phyloP scores from a whole-genome alignment of 2,113 vertebrate genomes.

The Eolophus roseicapilla region DNA sequence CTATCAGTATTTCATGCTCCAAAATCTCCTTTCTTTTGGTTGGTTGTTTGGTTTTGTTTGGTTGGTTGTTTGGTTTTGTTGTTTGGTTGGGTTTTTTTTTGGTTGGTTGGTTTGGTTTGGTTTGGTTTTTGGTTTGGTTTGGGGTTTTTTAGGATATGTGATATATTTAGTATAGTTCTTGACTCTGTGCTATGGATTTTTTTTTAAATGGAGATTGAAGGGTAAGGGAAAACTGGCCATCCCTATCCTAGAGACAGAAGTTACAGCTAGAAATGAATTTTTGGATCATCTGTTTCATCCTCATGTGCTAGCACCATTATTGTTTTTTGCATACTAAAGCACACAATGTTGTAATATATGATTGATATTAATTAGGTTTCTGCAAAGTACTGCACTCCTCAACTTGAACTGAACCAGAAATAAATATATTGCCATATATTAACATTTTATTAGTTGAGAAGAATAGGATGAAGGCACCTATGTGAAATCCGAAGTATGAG shows the following conservation, averaged over 20 bases:
- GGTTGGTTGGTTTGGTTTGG: background rate
- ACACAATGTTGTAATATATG: conserved; percentile 64
- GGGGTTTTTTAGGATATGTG: background rate
- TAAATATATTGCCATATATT: conserved; percentile 77
- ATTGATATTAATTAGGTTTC: conserved; percentile 79
- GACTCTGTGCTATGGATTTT: fast-evolving
- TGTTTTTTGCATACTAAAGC: conserved; percentile 29
- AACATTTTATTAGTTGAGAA: conserved; percentile 74
- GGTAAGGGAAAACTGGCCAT: background rate
- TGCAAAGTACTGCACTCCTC: conserved; percentile 64
- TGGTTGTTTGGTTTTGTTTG: background rate
- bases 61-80: background rate
- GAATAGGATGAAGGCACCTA: conserved; percentile 70
- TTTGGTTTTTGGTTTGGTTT: background rate
- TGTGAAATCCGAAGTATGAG: conserved; percentile 70
- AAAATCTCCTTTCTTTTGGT: background rate
- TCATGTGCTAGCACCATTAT: background rate
- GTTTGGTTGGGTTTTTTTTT: background rate
- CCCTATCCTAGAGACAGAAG: background rate
- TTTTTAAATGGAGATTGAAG: background rate
- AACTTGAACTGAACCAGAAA: conserved; percentile 76
- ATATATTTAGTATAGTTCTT: background rate
- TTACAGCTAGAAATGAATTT: background rate
- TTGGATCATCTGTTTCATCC: conserved; percentile 43
- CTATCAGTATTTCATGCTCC: background rate